phyloP scores from a whole-genome alignment of 2,888 invertebrate genomes.

The Uropetala carovei region DNA sequence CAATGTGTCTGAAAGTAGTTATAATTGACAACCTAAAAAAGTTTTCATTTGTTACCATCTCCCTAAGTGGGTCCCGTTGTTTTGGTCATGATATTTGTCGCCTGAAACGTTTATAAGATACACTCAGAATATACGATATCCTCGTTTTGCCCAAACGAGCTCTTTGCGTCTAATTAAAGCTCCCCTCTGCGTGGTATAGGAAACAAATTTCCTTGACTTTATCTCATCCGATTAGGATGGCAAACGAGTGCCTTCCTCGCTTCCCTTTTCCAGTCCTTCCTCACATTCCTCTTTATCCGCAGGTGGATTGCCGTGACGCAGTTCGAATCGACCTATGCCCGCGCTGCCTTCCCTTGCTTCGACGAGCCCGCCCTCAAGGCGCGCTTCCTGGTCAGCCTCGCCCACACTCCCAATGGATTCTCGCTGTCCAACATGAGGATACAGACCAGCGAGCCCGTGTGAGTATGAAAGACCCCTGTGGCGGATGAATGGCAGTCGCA shows the following conservation, averaged over 20 bases:
- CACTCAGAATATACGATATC: no score
- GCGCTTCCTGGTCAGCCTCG: conserved; percentile 72
- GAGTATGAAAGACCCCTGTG: background rate
- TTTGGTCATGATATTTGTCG: no score
- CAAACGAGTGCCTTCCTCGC: background rate
- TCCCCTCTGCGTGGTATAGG: no score
- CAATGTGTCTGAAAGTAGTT: no score
- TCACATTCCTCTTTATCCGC: conserved; percentile 35
- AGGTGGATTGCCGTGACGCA: conserved; percentile 75
- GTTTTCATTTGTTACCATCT: no score
- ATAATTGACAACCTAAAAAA: no score
- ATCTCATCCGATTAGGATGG: no score
- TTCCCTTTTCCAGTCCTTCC: background rate
- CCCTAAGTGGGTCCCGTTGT: no score
- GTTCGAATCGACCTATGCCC: conserved; percentile 72
- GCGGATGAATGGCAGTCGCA: background rate
- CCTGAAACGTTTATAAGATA: no score
- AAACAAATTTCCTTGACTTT: no score
- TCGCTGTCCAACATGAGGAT: conserved; percentile 67
- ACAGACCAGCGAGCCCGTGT: conserved; percentile 43
- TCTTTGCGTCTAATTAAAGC: no score
- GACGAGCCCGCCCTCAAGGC: conserved; percentile 74
- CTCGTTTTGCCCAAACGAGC: no score
- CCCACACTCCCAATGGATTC: conserved; percentile 68
- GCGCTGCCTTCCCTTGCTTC: conserved; percentile 74